A percentile compares a stretch with the other conserved stretches of the same genome.
These are phyloP conservation scores for Philaenus spumarius DNA, from an alignment of 1,140 invertebrate genomes.

Conservation along the genomic window DNA sequence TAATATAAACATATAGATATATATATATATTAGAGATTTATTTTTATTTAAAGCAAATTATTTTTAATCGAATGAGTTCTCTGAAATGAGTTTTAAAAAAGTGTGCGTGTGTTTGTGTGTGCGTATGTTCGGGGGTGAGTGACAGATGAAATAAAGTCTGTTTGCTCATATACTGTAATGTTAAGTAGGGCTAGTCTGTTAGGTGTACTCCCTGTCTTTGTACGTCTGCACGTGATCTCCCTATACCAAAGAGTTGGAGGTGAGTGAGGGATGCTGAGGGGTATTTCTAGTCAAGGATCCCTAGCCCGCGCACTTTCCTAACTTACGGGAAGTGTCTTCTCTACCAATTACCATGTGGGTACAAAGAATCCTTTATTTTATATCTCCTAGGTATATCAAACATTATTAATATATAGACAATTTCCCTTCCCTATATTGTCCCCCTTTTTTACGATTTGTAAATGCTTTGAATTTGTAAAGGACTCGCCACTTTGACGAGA, in stretches of 20 bases:
- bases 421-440: conserved; percentile 15
- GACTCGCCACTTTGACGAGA: not conserved
- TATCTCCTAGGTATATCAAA: conserved; percentile 19
- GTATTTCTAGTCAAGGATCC: not conserved
- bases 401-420: conserved; percentile 20
- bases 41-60: no score
- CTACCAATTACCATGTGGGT: conserved; percentile 16
- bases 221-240: conserved; percentile 11
- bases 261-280: not conserved
- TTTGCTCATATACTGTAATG: no score
- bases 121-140: no score
- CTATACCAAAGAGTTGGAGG: conserved; percentile 16
- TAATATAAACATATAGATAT: no score
- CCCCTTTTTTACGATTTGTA: conserved; percentile 21
- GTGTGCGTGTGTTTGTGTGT: no score
- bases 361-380: conserved; percentile 22
- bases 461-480: conserved; percentile 8
- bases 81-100: no score
- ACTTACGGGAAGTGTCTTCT: conserved; percentile 16
- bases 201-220: no score
- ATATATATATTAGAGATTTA: no score
- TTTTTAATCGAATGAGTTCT: no score
- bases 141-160: no score
- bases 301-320: not conserved
- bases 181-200: no score